Evolutionary conservation across 2,797 vertebrate species (phyloP), one percentile per base, ranked within the genome.

Genomic region (Neostethus bicornis): DNA sequence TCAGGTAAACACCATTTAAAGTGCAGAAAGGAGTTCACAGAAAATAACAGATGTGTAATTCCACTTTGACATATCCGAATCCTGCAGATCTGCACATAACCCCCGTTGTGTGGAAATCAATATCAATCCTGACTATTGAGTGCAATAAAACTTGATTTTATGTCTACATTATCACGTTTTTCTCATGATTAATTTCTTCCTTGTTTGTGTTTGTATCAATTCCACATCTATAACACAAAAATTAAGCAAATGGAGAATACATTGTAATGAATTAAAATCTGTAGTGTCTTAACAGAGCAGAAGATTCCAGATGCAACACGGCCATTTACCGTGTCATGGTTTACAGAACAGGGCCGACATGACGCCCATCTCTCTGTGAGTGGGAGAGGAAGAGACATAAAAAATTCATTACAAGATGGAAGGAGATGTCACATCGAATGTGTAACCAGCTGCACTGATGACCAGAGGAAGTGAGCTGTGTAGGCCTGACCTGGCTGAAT

Each of bases 351-450:
- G 55, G 29, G 35, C 59, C 51, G 65, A 73, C 62, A 52, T 21
- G n/a, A 70, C 57, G 44, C 28, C 66, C 34, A 47, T 69, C 63
- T 76, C 80, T 51, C 66, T 75, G 79, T 42, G 53, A 79, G 75
- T 10, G 66, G 58, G 43, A 80, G 70, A 77, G 78, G 79, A 65
- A 77, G 72, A 64, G 47, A 69, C 77, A 91, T 92, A 82, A 92
- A 92, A 92, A 90, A 92, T 92, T 85, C 83, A 93, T 90, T 80
- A 76, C 81, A 61, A 82, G 76, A 90, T 88, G 86, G 90, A 90
- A 89, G 83, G 67, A 90, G 85, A 90, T 86, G 92, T 92, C 91
- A 91, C 81, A 90, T 86, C 67, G 63, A 77, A 90, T 91, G 83
- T 87, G 86, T 80, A 84, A 81, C 83, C 79, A 62, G 87, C 79